A percentile compares a stretch with the other conserved stretches of the same genome.
Conservation (phyloP, 2,797 vertebrate genomes). For the Oreochromis grahami region DNA sequence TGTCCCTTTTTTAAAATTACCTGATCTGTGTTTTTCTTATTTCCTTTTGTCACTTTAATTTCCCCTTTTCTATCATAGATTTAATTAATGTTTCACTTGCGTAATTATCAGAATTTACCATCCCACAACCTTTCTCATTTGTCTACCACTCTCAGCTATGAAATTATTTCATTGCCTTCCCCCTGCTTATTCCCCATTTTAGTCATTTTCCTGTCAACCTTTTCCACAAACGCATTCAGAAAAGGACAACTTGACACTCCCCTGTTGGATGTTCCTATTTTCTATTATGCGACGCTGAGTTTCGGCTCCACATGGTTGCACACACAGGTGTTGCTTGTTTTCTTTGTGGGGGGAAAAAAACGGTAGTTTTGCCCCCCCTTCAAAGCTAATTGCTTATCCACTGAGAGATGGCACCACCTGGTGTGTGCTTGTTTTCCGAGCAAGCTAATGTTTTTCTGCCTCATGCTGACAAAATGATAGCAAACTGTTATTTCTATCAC, state of each 20-base stretch:
- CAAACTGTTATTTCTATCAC: slow-evolving; percentile 60
- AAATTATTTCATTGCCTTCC: slow-evolving; percentile 26
- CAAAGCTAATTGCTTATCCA: slow-evolving; percentile 58
- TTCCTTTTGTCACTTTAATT: slow-evolving; percentile 6
- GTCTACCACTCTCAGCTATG: not conserved
- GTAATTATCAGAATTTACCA: slow-evolving; percentile 17
- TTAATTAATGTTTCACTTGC: slow-evolving; percentile 24
- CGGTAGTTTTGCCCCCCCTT: slow-evolving; percentile 24
- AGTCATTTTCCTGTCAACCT: slow-evolving; percentile 40
- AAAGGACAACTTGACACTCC: slow-evolving; percentile 46
- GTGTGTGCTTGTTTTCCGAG: slow-evolving; percentile 41
- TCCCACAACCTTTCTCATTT: not conserved
- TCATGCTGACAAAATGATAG: slow-evolving; percentile 58
- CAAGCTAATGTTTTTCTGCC: slow-evolving; percentile 50
- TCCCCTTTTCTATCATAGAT: not conserved
- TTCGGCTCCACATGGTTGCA: slow-evolving; percentile 31
- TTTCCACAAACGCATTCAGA: slow-evolving; percentile 15
- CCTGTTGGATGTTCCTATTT: slow-evolving; percentile 35
- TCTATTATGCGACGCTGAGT: slow-evolving; percentile 16
- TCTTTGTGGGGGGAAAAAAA: slow-evolving; percentile 17
- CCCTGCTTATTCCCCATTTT: not conserved
- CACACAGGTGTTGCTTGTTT: slow-evolving; percentile 56
- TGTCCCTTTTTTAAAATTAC: not conserved
- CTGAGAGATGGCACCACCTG: slow-evolving; percentile 48
- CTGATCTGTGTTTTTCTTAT: not conserved